Conservation (phyloP, 2,888 invertebrate genomes). For the Zhuqinia jingwanae region DNA sequence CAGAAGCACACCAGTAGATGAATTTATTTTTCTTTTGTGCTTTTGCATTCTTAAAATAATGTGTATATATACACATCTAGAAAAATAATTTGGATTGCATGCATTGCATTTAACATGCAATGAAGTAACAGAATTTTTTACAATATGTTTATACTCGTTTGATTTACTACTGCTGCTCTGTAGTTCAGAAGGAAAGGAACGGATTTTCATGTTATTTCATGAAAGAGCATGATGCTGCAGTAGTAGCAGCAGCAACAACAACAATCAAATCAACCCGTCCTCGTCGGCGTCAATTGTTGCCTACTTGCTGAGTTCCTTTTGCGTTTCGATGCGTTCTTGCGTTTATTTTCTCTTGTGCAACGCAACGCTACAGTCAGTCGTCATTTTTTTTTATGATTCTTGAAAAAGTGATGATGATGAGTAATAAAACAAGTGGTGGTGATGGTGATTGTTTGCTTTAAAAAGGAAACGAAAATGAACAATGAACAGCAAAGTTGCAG, state of each 20-base stretch:
- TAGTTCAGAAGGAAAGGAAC: no score
- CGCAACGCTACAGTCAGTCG: neutral
- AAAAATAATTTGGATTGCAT: no score
- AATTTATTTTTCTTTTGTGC: no score
- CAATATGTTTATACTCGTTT: slow-evolving; percentile 14
- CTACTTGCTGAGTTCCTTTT: slow-evolving; percentile 30
- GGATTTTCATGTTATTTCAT: no score
- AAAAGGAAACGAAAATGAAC: slow-evolving; percentile 42
- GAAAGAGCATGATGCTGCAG: no score
- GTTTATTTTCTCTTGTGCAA: neutral
- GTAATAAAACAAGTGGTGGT: slow-evolving; percentile 52
- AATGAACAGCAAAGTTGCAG: neutral
- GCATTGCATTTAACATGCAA: neutral
- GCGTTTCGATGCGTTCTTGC: neutral
- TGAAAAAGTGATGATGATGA: neutral
- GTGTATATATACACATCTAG: no score
- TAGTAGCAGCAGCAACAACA: no score
- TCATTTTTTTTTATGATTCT: slow-evolving; percentile 11
- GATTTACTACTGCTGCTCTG: neutral
- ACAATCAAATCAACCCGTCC: no score
- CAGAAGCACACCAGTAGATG: no score
- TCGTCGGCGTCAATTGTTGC: neutral
- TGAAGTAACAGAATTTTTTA: neutral
- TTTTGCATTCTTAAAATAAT: no score
- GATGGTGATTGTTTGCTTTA: slow-evolving; percentile 28